phyloP scores from a whole-genome alignment of 2,797 vertebrate species.

The Vultur gryphus region DNA sequence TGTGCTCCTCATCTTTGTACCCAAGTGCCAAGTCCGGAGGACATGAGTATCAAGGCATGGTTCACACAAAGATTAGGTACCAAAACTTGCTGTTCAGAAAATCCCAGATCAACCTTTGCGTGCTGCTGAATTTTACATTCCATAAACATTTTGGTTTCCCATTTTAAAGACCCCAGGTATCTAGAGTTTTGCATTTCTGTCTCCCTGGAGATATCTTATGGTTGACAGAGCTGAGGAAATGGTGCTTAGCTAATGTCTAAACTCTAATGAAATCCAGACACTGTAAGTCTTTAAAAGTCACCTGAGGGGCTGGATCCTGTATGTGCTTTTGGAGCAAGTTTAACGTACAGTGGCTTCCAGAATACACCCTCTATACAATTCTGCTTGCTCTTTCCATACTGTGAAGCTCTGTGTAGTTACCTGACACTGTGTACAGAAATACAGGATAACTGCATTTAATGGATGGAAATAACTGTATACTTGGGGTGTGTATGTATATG shows the following conservation, averaged over 20 bases:
- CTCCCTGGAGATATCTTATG: not conserved
- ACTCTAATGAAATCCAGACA: not conserved
- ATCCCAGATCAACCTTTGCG: not conserved
- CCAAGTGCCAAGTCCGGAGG: not conserved
- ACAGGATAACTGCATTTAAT: not conserved
- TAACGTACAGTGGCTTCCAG: not conserved
- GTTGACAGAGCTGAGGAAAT: not conserved
- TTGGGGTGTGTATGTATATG: fast-evolving
- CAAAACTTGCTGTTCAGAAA: not conserved
- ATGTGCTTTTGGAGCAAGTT: not conserved
- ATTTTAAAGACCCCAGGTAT: not conserved
- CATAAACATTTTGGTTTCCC: not conserved
- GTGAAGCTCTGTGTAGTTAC: not conserved
- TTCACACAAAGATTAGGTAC: not conserved
- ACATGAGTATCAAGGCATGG: not conserved
- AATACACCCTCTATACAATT: not conserved
- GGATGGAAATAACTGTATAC: not conserved
- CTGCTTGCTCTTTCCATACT: not conserved
- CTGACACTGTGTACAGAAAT: not conserved
- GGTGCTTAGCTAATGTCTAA: not conserved
- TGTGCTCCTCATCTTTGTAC: not conserved
- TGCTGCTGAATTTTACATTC: not conserved
- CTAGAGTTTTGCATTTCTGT: not conserved
- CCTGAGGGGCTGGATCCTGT: not conserved
- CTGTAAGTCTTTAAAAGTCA: not conserved